These are phyloP conservation scores for Brachionus rubens DNA, from an alignment of 1,140 invertebrate genomes.

Conservation along the genomic window DNA sequence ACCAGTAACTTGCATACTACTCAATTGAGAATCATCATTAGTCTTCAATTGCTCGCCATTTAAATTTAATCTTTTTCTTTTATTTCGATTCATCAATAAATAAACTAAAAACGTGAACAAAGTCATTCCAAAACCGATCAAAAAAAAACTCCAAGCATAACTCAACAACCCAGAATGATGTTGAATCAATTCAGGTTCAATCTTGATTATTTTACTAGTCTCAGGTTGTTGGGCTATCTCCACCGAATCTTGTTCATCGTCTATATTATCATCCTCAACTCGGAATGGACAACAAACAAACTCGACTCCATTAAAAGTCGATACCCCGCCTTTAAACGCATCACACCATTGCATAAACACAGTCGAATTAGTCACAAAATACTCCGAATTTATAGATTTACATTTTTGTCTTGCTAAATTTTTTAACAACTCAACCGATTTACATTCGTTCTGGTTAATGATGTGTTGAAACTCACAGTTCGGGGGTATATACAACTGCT, in stretches of 20 bases:
- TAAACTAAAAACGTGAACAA: neutral
- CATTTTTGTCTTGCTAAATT: constrained; percentile 17
- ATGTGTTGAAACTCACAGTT: constrained; percentile 17
- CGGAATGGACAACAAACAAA: constrained; percentile 31
- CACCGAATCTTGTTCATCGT: neutral
- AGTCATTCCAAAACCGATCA: constrained; percentile 7
- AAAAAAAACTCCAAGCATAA: constrained; percentile 1
- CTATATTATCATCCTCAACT: constrained; percentile 14
- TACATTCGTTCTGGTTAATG: neutral
- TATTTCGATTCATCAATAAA: neutral
- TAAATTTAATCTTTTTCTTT: neutral
- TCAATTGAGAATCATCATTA: constrained; percentile 16
- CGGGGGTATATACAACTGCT: neutral
- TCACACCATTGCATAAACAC: constrained; percentile 29
- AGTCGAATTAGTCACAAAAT: neutral
- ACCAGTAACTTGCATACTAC: constrained; percentile 28
- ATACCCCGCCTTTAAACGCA: constrained; percentile 11
- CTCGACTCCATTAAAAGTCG: constrained; percentile 20
- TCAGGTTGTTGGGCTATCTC: too few relatives aligned
- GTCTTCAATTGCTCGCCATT: neutral
- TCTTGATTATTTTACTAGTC: neutral
- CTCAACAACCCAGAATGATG: neutral
- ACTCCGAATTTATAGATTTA: neutral
- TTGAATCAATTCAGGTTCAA: neutral
- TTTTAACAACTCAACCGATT: neutral